Evolutionary conservation across 2,888 invertebrate genomes (phyloP).

Genomic region (Allacma fusca): DNA sequence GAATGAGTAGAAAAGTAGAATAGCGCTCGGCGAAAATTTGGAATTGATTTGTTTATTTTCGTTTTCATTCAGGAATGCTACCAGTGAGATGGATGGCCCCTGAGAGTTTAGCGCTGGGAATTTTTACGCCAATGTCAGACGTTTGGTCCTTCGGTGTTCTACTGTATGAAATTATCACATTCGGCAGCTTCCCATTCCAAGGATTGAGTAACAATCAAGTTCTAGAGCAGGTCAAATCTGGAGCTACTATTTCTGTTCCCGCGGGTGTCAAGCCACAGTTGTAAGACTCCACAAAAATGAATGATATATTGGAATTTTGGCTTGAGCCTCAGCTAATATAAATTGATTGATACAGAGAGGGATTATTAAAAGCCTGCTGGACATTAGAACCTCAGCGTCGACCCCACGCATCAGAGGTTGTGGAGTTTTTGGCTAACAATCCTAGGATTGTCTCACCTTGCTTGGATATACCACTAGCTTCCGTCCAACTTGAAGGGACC

Average conservation of each 20-base stretch:
- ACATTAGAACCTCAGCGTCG: constrained; percentile 74
- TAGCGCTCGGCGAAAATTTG: too few relatives aligned
- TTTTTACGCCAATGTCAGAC: constrained; percentile 86
- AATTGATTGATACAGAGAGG: constrained; percentile 68
- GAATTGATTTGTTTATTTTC: too few relatives aligned
- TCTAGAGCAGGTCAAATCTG: constrained; percentile 78
- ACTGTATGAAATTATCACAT: constrained; percentile 83
- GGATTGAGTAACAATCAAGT: constrained; percentile 87
- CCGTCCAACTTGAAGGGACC: constrained; percentile 76
- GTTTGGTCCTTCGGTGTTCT: constrained; percentile 91
- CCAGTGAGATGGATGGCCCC: constrained; percentile 95
- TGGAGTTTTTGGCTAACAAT: constrained; percentile 80
- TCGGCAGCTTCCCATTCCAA: constrained; percentile 90
- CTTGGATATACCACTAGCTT: constrained; percentile 77
- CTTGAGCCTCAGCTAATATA: neutral
- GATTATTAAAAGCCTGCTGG: constrained; percentile 83
- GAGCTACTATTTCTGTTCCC: constrained; percentile 78
- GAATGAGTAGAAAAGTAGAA: too few relatives aligned
- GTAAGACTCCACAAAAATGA: constrained; percentile 69
- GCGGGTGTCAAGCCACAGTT: constrained; percentile 79
- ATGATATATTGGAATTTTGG: neutral
- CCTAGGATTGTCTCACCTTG: constrained; percentile 80
- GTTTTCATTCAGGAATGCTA: constrained; percentile 75
- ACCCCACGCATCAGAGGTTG: constrained; percentile 80
- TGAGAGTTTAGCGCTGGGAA: constrained; percentile 81